These are phyloP conservation scores for Spilogale gracilis DNA, from an alignment of 2,113 vertebrate species.

Conservation along the genomic window DNA sequence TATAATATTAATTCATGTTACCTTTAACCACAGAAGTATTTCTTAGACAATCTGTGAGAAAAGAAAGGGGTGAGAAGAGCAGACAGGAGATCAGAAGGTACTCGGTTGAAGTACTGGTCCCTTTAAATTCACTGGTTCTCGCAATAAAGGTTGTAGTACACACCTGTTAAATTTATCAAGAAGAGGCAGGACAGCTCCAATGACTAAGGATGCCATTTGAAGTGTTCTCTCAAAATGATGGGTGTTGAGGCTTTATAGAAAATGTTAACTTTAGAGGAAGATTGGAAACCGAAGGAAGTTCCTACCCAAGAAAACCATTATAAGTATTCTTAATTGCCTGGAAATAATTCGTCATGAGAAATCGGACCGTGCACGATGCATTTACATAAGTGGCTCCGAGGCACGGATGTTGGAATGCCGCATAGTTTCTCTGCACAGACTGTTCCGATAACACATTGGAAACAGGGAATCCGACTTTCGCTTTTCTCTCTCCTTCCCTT, in stretches of 20 bases:
- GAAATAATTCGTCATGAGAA: slow-evolving; percentile 87
- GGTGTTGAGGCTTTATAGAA: slow-evolving; percentile 79
- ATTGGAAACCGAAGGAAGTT: slow-evolving; percentile 83
- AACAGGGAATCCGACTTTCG: slow-evolving; percentile 76
- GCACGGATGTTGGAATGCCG: slow-evolving; percentile 64
- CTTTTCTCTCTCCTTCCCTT: slow-evolving; percentile 69
- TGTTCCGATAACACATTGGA: slow-evolving; percentile 72
- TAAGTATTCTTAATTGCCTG: slow-evolving; percentile 88
- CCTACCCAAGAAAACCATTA: slow-evolving; percentile 85
- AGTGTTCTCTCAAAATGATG: slow-evolving; percentile 84
- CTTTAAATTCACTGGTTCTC: slow-evolving; percentile 68
- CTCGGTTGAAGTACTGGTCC: slow-evolving; percentile 73
- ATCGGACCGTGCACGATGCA: slow-evolving; percentile 68
- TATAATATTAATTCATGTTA: slow-evolving; percentile 76
- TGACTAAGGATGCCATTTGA: slow-evolving; percentile 71
- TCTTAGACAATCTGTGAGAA: slow-evolving; percentile 79
- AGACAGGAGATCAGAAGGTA: background rate
- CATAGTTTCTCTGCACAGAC: slow-evolving; percentile 72
- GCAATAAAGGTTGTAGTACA: slow-evolving; percentile 70
- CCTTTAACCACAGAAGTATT: slow-evolving; percentile 75
- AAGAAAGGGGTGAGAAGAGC: slow-evolving; percentile 1
- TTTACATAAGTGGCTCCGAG: slow-evolving; percentile 79
- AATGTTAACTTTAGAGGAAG: slow-evolving; percentile 83
- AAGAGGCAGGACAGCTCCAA: slow-evolving; percentile 72
- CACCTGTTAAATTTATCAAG: slow-evolving; percentile 81